phyloP scores from a whole-genome alignment of 2,888 invertebrate genomes.

The Cylloceria caligata region DNA sequence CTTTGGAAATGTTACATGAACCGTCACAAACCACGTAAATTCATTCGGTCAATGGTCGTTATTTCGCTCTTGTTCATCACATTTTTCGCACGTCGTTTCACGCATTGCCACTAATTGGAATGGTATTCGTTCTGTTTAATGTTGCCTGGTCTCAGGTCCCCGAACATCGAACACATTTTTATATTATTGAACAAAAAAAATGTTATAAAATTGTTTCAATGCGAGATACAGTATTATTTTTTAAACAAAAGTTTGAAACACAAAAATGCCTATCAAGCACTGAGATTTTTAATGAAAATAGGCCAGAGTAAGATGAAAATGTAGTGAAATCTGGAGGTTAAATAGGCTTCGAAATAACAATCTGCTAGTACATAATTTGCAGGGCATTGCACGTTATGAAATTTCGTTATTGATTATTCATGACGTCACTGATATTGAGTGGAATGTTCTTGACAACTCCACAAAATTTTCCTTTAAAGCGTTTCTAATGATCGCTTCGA shows the following conservation, averaged over 20 bases:
- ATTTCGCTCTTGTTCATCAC: not conserved
- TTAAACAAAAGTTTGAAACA: too few species aligned
- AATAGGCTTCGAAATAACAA: too few species aligned
- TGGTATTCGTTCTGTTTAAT: not conserved
- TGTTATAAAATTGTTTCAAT: too few species aligned
- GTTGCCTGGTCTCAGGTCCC: not conserved
- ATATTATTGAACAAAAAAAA: too few species aligned
- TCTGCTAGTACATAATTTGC: not conserved
- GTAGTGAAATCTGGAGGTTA: too few species aligned
- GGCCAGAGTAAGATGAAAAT: too few species aligned
- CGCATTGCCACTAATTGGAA: not conserved
- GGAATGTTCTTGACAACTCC: not conserved
- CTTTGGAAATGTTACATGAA: constrained; percentile 59
- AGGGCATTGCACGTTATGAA: not conserved
- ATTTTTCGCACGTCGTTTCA: not conserved
- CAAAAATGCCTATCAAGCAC: too few species aligned
- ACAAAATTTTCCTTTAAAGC: constrained; percentile 2
- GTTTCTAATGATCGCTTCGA: constrained; percentile 16
- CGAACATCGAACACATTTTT: too few species aligned
- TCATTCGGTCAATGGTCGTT: not conserved
- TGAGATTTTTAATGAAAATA: too few species aligned
- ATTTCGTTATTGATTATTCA: not conserved
- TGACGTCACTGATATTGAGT: not conserved
- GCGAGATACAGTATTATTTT: too few species aligned
- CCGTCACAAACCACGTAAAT: constrained; percentile 3